A percentile compares a stretch with the other conserved stretches of the same genome.
These are phyloP conservation scores for Scylla paramamosain DNA, from an alignment of 1,140 invertebrate species.

Conservation along the genomic window DNA sequence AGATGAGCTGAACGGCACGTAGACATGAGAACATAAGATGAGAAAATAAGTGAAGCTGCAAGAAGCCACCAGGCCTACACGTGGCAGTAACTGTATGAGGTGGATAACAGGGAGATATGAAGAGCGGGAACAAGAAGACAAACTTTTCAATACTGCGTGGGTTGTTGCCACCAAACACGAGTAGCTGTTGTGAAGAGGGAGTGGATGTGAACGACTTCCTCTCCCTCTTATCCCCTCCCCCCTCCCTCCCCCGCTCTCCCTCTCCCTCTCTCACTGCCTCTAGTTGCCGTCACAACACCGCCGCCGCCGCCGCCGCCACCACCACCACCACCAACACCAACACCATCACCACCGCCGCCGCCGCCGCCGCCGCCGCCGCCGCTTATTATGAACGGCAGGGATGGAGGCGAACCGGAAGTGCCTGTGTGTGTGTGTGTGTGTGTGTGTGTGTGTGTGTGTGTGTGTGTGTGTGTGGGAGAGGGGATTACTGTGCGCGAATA, in stretches of 20 bases:
- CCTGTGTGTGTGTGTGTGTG: not conserved
- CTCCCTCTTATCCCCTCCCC: not conserved
- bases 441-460: not conserved
- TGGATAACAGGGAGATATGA: no score
- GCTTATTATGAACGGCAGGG: not conserved
- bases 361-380: not conserved
- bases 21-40: no score
- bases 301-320: not conserved
- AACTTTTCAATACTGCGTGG: not conserved
- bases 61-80: no score
- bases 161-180: not conserved
- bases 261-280: not conserved
- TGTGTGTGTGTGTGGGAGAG: no score
- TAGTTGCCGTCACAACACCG: no score
- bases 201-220: not conserved
- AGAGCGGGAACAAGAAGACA: no score
- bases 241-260: not conserved
- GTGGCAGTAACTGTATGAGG: no score
- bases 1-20: no score
- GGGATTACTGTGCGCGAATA: not conserved
- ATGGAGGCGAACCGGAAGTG: not conserved
- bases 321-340: not conserved
- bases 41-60: no score
- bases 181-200: not conserved
- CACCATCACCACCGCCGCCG: not conserved